Conservation (phyloP, 2,113 vertebrate species). For the Talpa occidentalis region DNA sequence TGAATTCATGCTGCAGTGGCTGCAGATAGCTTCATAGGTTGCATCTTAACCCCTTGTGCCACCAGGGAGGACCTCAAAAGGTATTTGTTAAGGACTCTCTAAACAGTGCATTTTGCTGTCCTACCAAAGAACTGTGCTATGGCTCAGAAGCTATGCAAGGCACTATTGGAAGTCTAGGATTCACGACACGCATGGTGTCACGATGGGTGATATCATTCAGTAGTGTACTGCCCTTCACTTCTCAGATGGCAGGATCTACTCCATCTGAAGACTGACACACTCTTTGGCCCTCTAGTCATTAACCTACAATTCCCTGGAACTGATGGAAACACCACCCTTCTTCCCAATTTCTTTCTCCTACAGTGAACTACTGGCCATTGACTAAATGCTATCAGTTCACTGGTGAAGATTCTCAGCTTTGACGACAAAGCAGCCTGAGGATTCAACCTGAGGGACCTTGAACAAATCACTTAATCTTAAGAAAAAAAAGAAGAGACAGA, state of each 20-base stretch:
- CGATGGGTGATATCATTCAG: no score
- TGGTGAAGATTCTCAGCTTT: neutral
- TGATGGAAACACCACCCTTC: neutral
- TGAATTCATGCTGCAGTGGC: no score
- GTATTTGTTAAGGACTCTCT: no score
- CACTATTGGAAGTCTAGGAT: neutral
- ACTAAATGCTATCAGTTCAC: neutral
- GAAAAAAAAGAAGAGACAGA: neutral
- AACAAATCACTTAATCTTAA: neutral
- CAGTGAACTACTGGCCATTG: neutral
- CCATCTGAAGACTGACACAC: neutral
- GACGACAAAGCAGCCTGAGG: neutral
- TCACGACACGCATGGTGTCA: neutral
- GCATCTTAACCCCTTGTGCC: no score
- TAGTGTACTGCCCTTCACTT: neutral
- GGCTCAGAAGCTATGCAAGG: conserved; percentile 75
- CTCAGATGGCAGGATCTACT: neutral
- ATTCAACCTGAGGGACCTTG: neutral
- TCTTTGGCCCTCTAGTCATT: no score
- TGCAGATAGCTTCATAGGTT: no score
- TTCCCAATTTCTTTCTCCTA: neutral
- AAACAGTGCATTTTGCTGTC: no score
- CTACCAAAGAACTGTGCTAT: no score
- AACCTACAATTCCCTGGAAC: neutral
- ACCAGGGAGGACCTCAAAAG: no score